Evolutionary conservation across 1,140 invertebrate species (phyloP).

Genomic region (Bombus superbus): DNA sequence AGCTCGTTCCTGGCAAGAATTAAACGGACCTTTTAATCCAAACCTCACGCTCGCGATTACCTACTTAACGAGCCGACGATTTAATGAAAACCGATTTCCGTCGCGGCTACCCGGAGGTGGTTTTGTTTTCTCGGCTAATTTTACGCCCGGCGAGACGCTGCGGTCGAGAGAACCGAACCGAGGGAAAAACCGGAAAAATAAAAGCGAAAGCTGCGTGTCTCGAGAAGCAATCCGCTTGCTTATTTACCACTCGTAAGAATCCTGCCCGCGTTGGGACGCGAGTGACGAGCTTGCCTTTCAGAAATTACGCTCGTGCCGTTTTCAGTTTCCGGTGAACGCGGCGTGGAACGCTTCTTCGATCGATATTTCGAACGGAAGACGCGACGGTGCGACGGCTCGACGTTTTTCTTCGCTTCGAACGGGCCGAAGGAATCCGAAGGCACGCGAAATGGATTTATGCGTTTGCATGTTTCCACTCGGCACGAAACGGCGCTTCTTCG

Average conservation of each 20-base stretch:
- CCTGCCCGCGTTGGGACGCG: too few relatives aligned
- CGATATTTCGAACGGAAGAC: neutral
- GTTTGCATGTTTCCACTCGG: neutral
- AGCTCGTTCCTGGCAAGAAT: neutral
- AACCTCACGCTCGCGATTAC: neutral
- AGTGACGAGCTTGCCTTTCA: neutral
- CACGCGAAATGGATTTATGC: conserved; percentile 17
- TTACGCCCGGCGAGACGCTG: neutral
- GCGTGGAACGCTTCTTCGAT: neutral
- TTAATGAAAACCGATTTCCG: conserved; percentile 40
- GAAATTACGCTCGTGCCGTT: neutral
- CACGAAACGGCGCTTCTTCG: too few relatives aligned
- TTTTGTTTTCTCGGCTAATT: conserved; percentile 21
- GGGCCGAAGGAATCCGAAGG: conserved; percentile 17
- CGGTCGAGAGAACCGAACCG: neutral
- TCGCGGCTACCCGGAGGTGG: neutral
- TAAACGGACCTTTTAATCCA: conserved; percentile 13
- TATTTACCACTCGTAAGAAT: conserved; percentile 8
- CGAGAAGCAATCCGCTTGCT: neutral
- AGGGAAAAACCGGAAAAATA: neutral
- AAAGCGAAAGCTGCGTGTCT: neutral
- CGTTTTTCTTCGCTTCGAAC: neutral
- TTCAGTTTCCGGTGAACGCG: neutral
- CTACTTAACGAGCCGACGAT: conserved; percentile 5
- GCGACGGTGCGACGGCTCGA: neutral